phyloP scores from a whole-genome alignment of 2,797 vertebrate species.

The Rhinophrynus dorsalis region DNA sequence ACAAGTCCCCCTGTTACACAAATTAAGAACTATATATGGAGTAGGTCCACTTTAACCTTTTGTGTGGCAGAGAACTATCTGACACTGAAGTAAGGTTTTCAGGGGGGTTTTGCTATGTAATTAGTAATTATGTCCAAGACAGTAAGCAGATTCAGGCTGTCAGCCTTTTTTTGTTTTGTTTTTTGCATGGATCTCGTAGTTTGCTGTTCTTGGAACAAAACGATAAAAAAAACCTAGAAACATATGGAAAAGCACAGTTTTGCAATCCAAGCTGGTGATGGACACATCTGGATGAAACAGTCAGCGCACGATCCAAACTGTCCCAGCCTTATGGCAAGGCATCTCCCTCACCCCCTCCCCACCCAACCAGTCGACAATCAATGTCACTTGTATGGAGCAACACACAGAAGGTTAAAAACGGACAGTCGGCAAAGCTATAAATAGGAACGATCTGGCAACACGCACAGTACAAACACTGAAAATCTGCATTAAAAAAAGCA shows the following conservation, averaged over 20 bases:
- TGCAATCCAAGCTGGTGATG: not conserved
- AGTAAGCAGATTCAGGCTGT: no score
- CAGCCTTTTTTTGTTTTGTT: no score
- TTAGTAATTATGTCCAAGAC: no score
- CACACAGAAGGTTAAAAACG: conserved; percentile 6
- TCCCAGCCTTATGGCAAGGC: not conserved
- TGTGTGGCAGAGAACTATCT: no score
- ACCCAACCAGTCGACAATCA: conserved; percentile 7
- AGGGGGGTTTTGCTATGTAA: no score
- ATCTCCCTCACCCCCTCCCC: not conserved
- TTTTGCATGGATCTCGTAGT: no score
- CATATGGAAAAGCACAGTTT: not conserved
- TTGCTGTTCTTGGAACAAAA: conserved; percentile 9
- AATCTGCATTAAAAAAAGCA: conserved; percentile 28
- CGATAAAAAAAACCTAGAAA: conserved; percentile 31
- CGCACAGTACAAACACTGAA: not conserved
- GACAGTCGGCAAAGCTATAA: conserved; percentile 37
- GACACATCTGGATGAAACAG: conserved; percentile 35
- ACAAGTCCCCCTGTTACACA: no score
- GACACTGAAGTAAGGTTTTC: no score
- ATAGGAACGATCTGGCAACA: conserved; percentile 33
- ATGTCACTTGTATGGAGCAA: conserved; percentile 13
- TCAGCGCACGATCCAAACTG: conserved; percentile 4
- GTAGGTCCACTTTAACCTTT: no score
- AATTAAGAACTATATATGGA: no score